Base-by-base conservation (phyloP, 2,113 vertebrate genomes). In the Takifugu flavidus region DNA sequence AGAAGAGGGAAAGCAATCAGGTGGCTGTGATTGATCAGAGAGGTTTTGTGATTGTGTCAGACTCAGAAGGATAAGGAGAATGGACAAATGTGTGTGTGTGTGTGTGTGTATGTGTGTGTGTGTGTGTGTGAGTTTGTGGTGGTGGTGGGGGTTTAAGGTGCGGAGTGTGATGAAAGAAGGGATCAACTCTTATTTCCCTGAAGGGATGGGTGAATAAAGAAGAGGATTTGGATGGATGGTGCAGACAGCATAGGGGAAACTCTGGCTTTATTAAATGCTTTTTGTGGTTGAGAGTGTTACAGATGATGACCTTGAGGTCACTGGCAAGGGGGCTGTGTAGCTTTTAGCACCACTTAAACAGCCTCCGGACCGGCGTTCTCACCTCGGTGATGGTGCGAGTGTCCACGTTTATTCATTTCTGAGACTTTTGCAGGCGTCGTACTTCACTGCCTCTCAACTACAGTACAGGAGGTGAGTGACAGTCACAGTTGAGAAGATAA, bases 151-250 rank as follows among this genome's bases (percentile, higher is more conserved):
- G 20, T 20, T 20, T 20, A 20, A 51, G 66, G 53, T 25, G 14
- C 13, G 60, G 65, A 43, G 56, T 49, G 42, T 57, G 64, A 68
- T 75, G 72, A 67, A 75, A 74, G 62, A 72, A 63, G 26, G 72
- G 73, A 80, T 79, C 63, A 72, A 57, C 61, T 65, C 53, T 80
- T 72, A 83, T 86, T 86, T 82, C 78, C 79, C 86, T 45, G 60
- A 67, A 79, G 79, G 58, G 57, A 43, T 58, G 50, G 75, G 71
- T 65, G 67, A 65, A 55, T 75, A 60, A 70, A 62, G 63, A 72
- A 13, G 28, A 67, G 67, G 69, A 67, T 65, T 49, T 67, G 64
- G 74, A 70, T 65, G 57, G 46, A 76, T 14, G 12, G 13, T 14
- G 45, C 45, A 47, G 54, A 31, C 53, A 47, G 53, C 57, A 53